phyloP scores from a whole-genome alignment of 2,888 invertebrate species.

The Phaedon cochleariae region DNA sequence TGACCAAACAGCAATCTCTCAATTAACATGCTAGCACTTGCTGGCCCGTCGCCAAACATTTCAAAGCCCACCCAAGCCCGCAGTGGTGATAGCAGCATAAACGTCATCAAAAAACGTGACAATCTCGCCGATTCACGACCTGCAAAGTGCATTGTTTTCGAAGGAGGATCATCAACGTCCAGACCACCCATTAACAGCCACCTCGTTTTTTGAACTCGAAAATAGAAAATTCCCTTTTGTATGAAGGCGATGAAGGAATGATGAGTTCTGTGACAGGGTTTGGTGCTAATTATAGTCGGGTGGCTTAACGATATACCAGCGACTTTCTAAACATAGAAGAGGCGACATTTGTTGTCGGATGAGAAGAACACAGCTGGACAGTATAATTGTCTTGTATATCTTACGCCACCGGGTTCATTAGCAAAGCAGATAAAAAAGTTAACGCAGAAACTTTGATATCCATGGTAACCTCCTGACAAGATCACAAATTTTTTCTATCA shows the following conservation, averaged over 20 bases:
- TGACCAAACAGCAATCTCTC: conserved; percentile 5
- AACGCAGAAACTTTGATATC: background rate
- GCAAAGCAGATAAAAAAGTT: background rate
- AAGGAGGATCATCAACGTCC: conserved; percentile 55
- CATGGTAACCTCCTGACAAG: too few species aligned
- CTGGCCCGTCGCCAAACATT: background rate
- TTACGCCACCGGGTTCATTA: conserved; percentile 15
- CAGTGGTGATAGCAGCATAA: conserved; percentile 57
- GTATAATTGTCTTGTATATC: conserved; percentile 22
- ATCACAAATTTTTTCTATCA: too few species aligned
- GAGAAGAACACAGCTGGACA: conserved; percentile 17
- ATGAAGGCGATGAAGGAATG: conserved; percentile 54
- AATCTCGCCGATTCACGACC: conserved; percentile 58
- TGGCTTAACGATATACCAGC: conserved; percentile 8
- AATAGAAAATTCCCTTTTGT: conserved; percentile 49
- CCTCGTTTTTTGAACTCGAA: conserved; percentile 46
- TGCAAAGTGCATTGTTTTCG: conserved; percentile 56
- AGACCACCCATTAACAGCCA: conserved; percentile 57
- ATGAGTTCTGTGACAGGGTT: conserved; percentile 45
- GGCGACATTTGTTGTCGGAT: background rate
- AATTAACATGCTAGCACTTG: background rate
- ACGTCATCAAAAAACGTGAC: conserved; percentile 55
- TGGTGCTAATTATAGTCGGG: conserved; percentile 40
- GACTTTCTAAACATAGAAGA: conserved; percentile 24
- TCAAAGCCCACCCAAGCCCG: conserved; percentile 51